Evolutionary conservation across 2,113 vertebrate genomes (phyloP).

Genomic region (Callithrix jacchus): DNA sequence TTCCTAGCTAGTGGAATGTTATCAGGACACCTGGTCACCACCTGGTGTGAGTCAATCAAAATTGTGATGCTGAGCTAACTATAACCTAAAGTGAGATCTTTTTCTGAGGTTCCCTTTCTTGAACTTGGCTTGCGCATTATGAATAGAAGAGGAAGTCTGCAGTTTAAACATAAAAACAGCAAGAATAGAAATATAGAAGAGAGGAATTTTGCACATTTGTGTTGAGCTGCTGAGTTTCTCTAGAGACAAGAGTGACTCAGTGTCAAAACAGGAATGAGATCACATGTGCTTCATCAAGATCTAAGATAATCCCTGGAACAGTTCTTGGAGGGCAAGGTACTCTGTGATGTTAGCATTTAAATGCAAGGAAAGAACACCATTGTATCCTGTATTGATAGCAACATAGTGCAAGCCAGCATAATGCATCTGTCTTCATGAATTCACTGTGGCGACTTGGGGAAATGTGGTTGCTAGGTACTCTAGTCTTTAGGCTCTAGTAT

Average conservation of each 20-base stretch:
- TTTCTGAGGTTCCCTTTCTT: not conserved
- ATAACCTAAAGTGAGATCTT: not conserved
- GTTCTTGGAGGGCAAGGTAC: not conserved
- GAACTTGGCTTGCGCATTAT: not conserved
- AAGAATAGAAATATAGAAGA: not conserved
- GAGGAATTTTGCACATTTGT: not conserved
- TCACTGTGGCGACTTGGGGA: not conserved
- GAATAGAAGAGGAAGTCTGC: not conserved
- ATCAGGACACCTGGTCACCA: not conserved
- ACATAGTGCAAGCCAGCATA: not conserved
- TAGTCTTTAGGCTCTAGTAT: not conserved
- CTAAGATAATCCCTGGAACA: slow-evolving; percentile 6
- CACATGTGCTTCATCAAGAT: not conserved
- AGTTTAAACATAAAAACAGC: not conserved
- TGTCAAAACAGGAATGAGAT: not conserved
- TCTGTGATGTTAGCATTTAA: not conserved
- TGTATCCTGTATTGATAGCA: not conserved
- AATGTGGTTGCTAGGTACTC: not conserved
- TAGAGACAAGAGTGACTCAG: not conserved
- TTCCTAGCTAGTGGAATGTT: not conserved
- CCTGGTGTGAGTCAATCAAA: not conserved
- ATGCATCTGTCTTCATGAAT: not conserved
- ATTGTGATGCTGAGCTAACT: not conserved
- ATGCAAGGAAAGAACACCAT: not conserved
- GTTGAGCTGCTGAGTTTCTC: not conserved